Evolutionary conservation across 2,888 invertebrate genomes (phyloP).

Genomic region (Leptinotarsa rubiginosa): DNA sequence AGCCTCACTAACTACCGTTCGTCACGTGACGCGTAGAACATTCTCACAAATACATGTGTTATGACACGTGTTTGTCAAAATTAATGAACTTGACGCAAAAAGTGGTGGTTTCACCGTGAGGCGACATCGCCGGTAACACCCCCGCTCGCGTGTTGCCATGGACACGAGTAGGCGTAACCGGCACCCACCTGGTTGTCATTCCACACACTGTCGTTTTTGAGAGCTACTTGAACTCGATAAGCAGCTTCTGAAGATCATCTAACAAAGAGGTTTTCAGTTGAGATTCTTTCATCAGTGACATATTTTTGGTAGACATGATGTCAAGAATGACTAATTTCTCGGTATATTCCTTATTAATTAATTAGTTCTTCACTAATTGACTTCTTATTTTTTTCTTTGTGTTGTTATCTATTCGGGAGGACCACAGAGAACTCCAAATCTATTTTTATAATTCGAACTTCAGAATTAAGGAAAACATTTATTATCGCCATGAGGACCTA

Average conservation of each 20-base stretch:
- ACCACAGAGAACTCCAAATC: too few relatives aligned
- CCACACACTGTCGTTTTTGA: slow-evolving; percentile 38
- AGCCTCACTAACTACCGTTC: slow-evolving; percentile 36
- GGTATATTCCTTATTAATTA: background rate
- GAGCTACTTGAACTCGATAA: slow-evolving; percentile 29
- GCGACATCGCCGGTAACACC: slow-evolving; percentile 57
- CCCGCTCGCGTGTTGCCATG: slow-evolving; percentile 61
- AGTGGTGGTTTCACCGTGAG: slow-evolving; percentile 58
- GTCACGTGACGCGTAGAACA: slow-evolving; percentile 37
- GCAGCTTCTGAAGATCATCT: background rate
- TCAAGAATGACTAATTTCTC: background rate
- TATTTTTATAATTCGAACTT: too few relatives aligned
- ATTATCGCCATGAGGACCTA: too few relatives aligned
- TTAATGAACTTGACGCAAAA: slow-evolving; percentile 62
- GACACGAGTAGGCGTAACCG: slow-evolving; percentile 59
- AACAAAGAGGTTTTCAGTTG: background rate
- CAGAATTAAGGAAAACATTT: too few relatives aligned
- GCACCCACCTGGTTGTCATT: slow-evolving; percentile 57
- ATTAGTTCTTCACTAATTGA: background rate
- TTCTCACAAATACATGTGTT: slow-evolving; percentile 58
- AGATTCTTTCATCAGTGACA: background rate
- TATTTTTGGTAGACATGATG: background rate
- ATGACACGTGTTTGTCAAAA: slow-evolving; percentile 63
- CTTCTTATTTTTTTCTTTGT: background rate
- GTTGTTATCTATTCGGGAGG: background rate